Conservation (phyloP, 2,113 vertebrate species). For the Cephalopterus ornatus region DNA sequence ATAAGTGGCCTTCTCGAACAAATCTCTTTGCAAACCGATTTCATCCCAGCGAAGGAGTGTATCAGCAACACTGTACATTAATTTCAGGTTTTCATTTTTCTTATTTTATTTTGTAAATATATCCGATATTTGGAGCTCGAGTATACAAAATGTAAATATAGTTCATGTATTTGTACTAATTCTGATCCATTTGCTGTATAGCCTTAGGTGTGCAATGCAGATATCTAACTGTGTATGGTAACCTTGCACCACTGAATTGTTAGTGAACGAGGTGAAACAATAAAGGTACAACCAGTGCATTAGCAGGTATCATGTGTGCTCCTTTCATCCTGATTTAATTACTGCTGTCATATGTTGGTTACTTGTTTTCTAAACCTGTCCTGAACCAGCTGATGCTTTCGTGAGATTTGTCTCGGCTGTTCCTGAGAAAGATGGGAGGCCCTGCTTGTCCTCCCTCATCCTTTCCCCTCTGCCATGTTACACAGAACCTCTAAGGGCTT, state of each 20-base stretch:
- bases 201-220: slow-evolving; percentile 96
- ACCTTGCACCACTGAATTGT: slow-evolving; percentile 94
- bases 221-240: slow-evolving; percentile 98
- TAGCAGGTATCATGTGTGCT: slow-evolving; percentile 35
- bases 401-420: background rate
- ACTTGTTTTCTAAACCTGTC: background rate
- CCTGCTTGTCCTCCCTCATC: background rate
- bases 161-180: slow-evolving; percentile 99
- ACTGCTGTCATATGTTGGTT: background rate
- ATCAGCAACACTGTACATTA: slow-evolving; percentile 90
- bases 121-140: slow-evolving; percentile 93
- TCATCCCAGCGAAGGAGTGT: slow-evolving; percentile 76
- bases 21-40: slow-evolving; percentile 70
- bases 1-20: slow-evolving; percentile 78
- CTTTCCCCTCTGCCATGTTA: background rate
- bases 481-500: background rate
- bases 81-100: slow-evolving; percentile 91
- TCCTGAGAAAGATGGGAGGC: background rate
- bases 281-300: slow-evolving; percentile 95
- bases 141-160: slow-evolving; percentile 99
- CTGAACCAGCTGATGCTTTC: background rate
- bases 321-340: background rate
- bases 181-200: slow-evolving; percentile 98
- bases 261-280: slow-evolving; percentile 96
- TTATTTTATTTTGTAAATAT: slow-evolving; percentile 99